Conservation (phyloP, 2,113 vertebrate species). For the Oxyura jamaicensis region DNA sequence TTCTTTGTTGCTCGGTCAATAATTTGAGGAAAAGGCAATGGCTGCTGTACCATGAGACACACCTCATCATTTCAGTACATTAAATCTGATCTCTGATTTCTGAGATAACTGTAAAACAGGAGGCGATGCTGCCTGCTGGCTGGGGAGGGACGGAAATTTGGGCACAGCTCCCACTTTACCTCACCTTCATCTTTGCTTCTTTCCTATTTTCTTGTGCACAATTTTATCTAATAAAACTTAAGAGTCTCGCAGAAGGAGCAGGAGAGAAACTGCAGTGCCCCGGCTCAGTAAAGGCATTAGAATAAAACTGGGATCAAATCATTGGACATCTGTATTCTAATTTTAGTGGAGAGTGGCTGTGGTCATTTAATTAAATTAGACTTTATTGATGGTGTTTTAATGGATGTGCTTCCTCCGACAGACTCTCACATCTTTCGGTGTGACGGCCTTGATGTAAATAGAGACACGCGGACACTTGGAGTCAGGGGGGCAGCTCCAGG, state of each 20-base stretch:
- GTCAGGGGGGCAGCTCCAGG: not conserved
- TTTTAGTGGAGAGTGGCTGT: not conserved
- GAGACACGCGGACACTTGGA: not conserved
- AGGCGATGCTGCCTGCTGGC: not conserved
- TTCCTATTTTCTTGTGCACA: not conserved
- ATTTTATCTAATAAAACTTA: not conserved
- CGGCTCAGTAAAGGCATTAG: not conserved
- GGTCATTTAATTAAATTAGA: not conserved
- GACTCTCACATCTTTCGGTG: not conserved
- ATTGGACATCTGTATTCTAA: not conserved
- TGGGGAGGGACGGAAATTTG: not conserved
- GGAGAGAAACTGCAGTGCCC: not conserved
- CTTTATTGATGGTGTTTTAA: not conserved
- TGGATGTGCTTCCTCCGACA: slow-evolving; percentile 18
- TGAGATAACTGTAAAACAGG: not conserved
- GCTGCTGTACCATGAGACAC: not conserved
- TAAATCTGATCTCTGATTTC: not conserved
- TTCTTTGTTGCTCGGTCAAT: not conserved
- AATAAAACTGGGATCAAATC: not conserved
- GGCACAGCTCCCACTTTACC: not conserved
- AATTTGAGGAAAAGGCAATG: not conserved
- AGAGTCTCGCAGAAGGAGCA: not conserved
- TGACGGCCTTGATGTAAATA: not conserved
- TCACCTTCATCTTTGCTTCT: not conserved
- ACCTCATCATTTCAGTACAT: not conserved